These are phyloP conservation scores for Cephus nigrinus DNA, from an alignment of 2,888 invertebrate genomes.

Conservation along the genomic window DNA sequence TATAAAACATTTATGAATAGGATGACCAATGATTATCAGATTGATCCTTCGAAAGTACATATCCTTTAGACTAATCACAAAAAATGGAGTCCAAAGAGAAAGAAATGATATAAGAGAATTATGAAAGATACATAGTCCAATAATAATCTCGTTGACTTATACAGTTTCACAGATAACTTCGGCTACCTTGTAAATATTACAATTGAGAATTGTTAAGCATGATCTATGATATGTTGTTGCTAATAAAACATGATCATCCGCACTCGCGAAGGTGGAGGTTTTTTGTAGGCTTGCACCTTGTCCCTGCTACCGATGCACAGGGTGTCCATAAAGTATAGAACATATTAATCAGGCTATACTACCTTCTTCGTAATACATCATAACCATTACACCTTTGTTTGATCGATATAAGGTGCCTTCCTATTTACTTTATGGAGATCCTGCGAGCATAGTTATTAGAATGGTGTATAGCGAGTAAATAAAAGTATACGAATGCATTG, in stretches of 20 bases:
- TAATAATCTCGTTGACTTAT: background rate
- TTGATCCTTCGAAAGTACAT: background rate
- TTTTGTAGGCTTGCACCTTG: conserved; percentile 60
- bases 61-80: background rate
- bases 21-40: background rate
- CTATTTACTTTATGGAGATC: background rate
- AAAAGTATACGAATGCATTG: conserved; percentile 19
- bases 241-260: conserved; percentile 56
- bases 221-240: conserved; percentile 52
- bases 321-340: conserved; percentile 27
- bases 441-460: conserved; percentile 4
- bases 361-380: background rate
- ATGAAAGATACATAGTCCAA: background rate
- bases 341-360: background rate
- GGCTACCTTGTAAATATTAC: background rate
- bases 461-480: conserved; percentile 6
- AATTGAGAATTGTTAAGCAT: conserved; percentile 54
- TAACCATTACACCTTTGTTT: background rate
- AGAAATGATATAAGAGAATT: background rate
- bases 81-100: background rate
- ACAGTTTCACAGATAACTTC: background rate
- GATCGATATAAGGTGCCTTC: background rate
- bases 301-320: conserved; percentile 38
- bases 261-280: conserved; percentile 60
- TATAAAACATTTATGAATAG: background rate